Percentiles rank a stretch among this genome's conserved stretches.
phyloP scores from a whole-genome alignment of 2,888 invertebrate species.

The Pristionchus entomophagus region DNA sequence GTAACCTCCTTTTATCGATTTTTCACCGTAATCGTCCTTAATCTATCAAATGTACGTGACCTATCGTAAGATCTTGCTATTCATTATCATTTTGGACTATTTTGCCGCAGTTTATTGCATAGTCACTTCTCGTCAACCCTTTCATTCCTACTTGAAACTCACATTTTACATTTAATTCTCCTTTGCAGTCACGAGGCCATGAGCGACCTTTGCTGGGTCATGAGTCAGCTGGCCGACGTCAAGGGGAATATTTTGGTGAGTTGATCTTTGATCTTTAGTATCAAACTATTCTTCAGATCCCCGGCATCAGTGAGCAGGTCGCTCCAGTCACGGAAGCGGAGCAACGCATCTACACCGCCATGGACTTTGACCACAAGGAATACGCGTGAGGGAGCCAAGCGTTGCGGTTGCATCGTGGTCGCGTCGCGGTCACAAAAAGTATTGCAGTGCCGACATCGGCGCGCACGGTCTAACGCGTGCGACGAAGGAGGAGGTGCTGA shows the following conservation, averaged over 20 bases:
- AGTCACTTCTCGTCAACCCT: no score
- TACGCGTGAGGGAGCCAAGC: constrained; percentile 54
- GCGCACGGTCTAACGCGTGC: constrained; percentile 82
- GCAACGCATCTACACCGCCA: constrained; percentile 84
- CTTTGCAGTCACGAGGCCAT: constrained; percentile 84
- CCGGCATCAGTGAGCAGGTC: constrained; percentile 89
- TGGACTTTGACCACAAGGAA: constrained; percentile 86
- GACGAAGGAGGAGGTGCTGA: constrained; percentile 84
- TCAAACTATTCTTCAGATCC: constrained; percentile 67
- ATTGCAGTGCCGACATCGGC: constrained; percentile 85
- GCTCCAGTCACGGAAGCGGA: constrained; percentile 79
- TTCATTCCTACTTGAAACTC: no score
- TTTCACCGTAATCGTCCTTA: no score
- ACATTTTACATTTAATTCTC: no score
- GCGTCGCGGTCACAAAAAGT: neutral
- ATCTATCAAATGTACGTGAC: no score
- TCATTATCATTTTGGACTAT: no score
- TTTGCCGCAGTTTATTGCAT: no score
- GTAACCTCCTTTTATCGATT: no score
- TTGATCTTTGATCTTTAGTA: no score
- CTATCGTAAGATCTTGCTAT: no score
- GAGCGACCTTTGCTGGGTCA: constrained; percentile 89
- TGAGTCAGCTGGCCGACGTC: constrained; percentile 88
- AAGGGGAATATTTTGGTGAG: constrained; percentile 85
- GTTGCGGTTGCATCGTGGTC: no score